Evolutionary conservation across 2,113 vertebrate species (phyloP), one percentile per base, ranked within the genome.

Genomic region (Amblyopsis rosae): DNA sequence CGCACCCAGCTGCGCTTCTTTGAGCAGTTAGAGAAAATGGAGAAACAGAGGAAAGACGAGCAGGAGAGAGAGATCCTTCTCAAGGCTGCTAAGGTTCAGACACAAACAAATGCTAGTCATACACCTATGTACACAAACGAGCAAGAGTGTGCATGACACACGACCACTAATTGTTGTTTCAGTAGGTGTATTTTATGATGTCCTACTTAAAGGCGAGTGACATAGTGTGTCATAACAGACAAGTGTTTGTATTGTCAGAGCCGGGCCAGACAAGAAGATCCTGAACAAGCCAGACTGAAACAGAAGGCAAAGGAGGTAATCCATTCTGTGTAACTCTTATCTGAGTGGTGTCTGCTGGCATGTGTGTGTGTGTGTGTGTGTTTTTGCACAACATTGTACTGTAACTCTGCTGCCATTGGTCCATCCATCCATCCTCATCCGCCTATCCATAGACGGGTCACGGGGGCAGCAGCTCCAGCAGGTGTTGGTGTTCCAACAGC

Each of bases 281-380:
- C 92, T 57, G 92, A 94, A 88, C 95, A 92, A 88, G 93, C 92
- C 63, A 91, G 91, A 15, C 89, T 93, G 84, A 95, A 95, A 91
- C 93, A 93, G 90, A 97, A 95, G 87, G 93, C 93, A 67, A 94
- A 94, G 88, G 94, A 96, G 95, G 93, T 95, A 86, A 90, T 19
- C 16, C 32, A 17, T 17, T 48, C 1, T 41, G 35, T 41, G 7
- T 41, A 41, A 8, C 35, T 41, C 35, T 2, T 41, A 41, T 41
- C 35, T 41, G 26, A 26, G 26, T 26, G 26, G 26, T 26, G 26
- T 41, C 35, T 41, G 7, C 7, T 41, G 35, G 35, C 35, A 41
- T 8, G 35, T 41, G 3, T 41, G 7, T 41, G 4, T 35, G 6
- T 35, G 35, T 41, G 35, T 41, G 35, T 5, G 35, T 26, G 26